phyloP scores from a whole-genome alignment of 2,888 invertebrate genomes.

The Drosophila birchii region DNA sequence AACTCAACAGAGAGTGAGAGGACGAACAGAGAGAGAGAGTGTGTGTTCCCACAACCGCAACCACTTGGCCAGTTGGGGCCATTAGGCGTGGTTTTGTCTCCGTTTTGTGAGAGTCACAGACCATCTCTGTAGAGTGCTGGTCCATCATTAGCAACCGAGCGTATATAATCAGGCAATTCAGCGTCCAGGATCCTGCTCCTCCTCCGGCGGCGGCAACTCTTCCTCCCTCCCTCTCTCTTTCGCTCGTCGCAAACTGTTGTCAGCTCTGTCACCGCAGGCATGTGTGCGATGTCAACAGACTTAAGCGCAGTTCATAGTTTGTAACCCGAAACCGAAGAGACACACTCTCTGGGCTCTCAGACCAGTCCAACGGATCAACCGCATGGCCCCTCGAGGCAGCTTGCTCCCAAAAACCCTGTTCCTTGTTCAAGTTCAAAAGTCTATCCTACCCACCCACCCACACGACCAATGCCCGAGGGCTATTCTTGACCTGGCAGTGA shows the following conservation, averaged over 20 bases:
- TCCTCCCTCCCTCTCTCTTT: background rate
- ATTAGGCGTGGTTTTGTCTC: slow-evolving; percentile 33
- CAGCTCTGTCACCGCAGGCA: slow-evolving; percentile 29
- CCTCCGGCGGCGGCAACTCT: background rate
- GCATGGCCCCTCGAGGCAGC: slow-evolving; percentile 8
- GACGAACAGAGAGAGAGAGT: background rate
- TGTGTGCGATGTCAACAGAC: slow-evolving; percentile 61
- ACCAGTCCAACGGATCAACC: slow-evolving; percentile 15
- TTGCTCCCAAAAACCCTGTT: background rate
- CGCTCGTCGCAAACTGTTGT: slow-evolving; percentile 20
- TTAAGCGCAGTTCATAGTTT: slow-evolving; percentile 40
- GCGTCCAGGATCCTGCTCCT: slow-evolving; percentile 12
- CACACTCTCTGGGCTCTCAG: too few species aligned
- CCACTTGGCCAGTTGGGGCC: slow-evolving; percentile 38
- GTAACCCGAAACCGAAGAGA: slow-evolving; percentile 43
- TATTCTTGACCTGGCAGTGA: slow-evolving; percentile 46
- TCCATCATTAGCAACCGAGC: slow-evolving; percentile 38
- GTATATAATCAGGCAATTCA: slow-evolving; percentile 51
- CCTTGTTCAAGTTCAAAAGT: slow-evolving; percentile 15
- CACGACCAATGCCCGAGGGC: slow-evolving; percentile 25
- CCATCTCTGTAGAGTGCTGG: background rate
- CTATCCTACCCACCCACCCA: too few species aligned
- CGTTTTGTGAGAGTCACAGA: background rate
- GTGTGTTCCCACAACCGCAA: slow-evolving; percentile 19
- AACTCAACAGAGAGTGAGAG: background rate